These are phyloP conservation scores for Sandelia bainsii DNA, from an alignment of 2,797 vertebrate genomes.

Conservation along the genomic window DNA sequence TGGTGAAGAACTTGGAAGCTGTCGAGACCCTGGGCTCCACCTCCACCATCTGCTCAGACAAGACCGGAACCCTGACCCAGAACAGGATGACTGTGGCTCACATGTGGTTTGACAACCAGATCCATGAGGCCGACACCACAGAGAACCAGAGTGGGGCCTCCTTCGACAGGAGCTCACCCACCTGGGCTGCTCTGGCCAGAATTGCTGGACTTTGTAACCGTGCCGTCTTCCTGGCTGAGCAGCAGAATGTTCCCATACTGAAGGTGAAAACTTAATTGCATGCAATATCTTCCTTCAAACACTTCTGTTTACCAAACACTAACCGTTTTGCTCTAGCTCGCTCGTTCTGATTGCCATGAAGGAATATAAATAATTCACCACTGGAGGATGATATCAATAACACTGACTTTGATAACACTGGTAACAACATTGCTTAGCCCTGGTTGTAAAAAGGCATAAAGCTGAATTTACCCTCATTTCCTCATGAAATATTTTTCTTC, in stretches of 20 bases:
- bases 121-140: slow-evolving; percentile 92
- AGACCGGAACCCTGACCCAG: slow-evolving; percentile 92
- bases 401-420: not conserved
- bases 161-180: slow-evolving; percentile 91
- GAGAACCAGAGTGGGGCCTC: slow-evolving; percentile 93
- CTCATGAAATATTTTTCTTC: slow-evolving; percentile 1
- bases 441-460: not conserved
- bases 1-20: slow-evolving; percentile 96
- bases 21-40: slow-evolving; percentile 96
- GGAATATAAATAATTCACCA: slow-evolving; percentile 41
- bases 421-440: not conserved
- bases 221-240: slow-evolving; percentile 95
- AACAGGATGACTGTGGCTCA: slow-evolving; percentile 95
- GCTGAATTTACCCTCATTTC: not conserved
- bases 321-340: slow-evolving; percentile 16
- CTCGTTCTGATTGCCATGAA: slow-evolving; percentile 26
- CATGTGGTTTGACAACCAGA: slow-evolving; percentile 96
- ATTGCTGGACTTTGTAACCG: slow-evolving; percentile 95
- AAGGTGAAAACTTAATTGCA: slow-evolving; percentile 83
- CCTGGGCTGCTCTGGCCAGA: slow-evolving; percentile 90
- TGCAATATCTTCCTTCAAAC: not conserved
- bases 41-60: slow-evolving; percentile 94
- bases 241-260: slow-evolving; percentile 90
- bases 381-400: slow-evolving; percentile 19
- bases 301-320: not conserved